Base-by-base conservation (phyloP, 2,888 invertebrate species). In the Ophraella communa region DNA sequence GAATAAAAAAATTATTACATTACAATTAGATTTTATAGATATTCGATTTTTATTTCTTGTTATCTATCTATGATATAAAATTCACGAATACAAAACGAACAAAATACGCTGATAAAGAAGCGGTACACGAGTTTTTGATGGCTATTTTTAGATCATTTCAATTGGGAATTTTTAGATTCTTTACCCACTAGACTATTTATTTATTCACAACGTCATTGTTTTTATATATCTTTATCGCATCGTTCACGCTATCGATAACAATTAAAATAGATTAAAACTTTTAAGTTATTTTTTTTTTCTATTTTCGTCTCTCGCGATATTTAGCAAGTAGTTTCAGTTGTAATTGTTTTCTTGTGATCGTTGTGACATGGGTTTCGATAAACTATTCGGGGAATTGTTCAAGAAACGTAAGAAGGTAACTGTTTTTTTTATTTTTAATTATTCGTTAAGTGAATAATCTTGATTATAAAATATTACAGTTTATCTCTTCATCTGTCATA, bases 221-320 rank as follows among this genome's bases (percentile, higher is more conserved):
- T 18, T 54, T 21, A 23, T 23, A 42, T 52, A 60, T 60, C 52
- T 60, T 14, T 18, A 59, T 51, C 45, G 39, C 8, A 18, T 23
- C 42, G 14, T 27, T 35, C 24, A 24, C 14, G 52, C 59, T 52
- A 60, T 60, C 59, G 21, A 60, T 52, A 52, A 52, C 52, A 60
- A 60, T 60, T 60, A 44, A 42, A 42, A 20, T 44, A 60, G 59
- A 60, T 60, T 59, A 52, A 35, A 24, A 24, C n/a, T n/a, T n/a
- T n/a, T n/a, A 52, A 27, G 10, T 2, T 8, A 8, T 35, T 60
- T 52, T n/a, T n/a, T n/a, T n/a, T n/a, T n/a, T n/a, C n/a, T 42
- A 60, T 52, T 60, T 59, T 60, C 24, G 59, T 30, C 52, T 24
- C 44, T 51, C 24, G 10, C 3, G 35, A 47, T n/a, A 33, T 44